Evolutionary conservation across 2,797 vertebrate species (phyloP), one percentile per base, ranked within the genome.

Genomic region (Parauchenoglanis punctatus): DNA sequence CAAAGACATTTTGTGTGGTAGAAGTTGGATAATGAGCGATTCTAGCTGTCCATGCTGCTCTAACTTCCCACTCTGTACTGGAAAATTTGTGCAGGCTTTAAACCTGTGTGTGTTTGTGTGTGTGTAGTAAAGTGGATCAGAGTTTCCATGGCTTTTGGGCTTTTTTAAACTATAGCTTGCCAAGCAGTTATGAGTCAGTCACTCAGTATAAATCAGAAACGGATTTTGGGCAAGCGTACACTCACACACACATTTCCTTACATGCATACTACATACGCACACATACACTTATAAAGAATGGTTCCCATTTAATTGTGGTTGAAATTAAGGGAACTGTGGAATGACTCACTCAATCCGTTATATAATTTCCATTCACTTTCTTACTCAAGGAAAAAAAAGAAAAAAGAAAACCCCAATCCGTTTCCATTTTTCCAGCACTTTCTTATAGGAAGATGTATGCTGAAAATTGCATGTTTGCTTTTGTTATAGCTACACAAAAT

Each of bases 81-180:
- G 87, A 90, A 87, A 85, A 87, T 91, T 72, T 75, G 72, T 73
- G 61, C 20, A 59, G 54, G 59, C 56, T 61, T 81, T 61, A 81
- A 23, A 20, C 23, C 12, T 54, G 52, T 56, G 56, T 85, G 49
- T 72, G 77, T 91, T 87, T 89, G 68, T 44, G 78, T 20, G 40
- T 75, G 58, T 35, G 77, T 12, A 44, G 18, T 25, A 65, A 31
- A 88, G 86, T 90, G 89, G 82, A 89, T 90, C 78, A 92, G n/a
- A 93, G 91, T 95, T 95, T 95, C 95, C 95, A 94, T 91, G 85
- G 91, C 84, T 84, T 89, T 91, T 72, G 81, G 87, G 87, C 73
- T 88, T 86, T 85, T 85, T 68, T 25, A 63, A 89, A 91, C 80
- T 67, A 84, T 63, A 88, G 91, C 92, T 92, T 91, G 89, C 87